Conservation (phyloP, 2,113 vertebrate species). For the Sisor rabdophorus region DNA sequence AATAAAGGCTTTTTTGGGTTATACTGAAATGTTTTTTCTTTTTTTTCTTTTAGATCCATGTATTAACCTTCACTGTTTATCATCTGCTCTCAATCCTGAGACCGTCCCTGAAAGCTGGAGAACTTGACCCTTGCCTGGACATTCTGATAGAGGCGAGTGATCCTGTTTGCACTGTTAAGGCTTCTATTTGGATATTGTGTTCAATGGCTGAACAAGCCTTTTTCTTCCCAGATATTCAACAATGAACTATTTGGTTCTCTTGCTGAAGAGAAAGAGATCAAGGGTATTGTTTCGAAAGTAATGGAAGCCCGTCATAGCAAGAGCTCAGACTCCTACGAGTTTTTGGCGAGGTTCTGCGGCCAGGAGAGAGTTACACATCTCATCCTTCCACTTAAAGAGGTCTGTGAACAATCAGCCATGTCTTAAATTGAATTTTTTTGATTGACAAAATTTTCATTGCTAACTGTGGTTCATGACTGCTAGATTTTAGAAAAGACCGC, state of each 20-base stretch:
- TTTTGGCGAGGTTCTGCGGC: conserved; percentile 85
- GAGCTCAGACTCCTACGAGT: conserved; percentile 90
- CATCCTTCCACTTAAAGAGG: conserved; percentile 92
- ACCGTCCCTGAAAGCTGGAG: conserved; percentile 74
- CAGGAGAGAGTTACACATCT: conserved; percentile 81
- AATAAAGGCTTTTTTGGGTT: neutral
- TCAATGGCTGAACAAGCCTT: neutral
- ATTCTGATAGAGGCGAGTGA: conserved; percentile 79
- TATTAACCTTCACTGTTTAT: conserved; percentile 89
- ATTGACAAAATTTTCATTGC: neutral
- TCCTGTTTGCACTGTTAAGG: neutral
- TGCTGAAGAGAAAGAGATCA: conserved; percentile 93
- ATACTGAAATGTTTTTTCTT: conserved; percentile 10
- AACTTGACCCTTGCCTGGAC: conserved; percentile 85
- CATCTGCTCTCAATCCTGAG: conserved; percentile 78
- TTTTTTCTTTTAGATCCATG: conserved; percentile 78
- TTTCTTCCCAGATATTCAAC: conserved; percentile 81
- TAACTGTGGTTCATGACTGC: conserved; percentile 8
- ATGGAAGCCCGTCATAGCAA: conserved; percentile 97
- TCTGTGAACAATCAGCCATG: conserved; percentile 56
- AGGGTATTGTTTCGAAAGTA: conserved; percentile 90
- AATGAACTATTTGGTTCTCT: conserved; percentile 87
- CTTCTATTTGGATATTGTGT: neutral
- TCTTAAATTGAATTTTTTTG: neutral
- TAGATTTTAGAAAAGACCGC: conserved; percentile 84